Evolutionary conservation across 2,888 invertebrate genomes (phyloP), one percentile per base, ranked within the genome.

Genomic region (Hirtodrosophila confusa): DNA sequence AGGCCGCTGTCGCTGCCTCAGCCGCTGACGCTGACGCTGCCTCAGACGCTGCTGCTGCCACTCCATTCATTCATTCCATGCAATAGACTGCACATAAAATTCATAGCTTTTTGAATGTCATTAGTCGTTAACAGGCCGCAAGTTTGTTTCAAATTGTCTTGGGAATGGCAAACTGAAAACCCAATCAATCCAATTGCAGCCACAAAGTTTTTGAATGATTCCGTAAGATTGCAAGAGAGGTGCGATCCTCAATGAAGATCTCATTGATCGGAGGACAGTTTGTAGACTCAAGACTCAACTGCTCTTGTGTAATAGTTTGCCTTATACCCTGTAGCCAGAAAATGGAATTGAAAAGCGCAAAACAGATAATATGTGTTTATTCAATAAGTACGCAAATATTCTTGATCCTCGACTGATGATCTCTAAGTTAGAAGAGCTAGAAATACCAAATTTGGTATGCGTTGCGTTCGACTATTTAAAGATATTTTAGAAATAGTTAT

Each of bases 51-150:
- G 23, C 11, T 29, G 37, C 51, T 53, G 17, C 17, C 17, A 17
- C 60, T 27, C 27, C 27, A 27, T 27, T 9, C 63, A 72, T 72
- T 74, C 86, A 74, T 69, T 84, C 71, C 17, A 17, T 66, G 64
- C 70, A 55, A 56, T 43, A 44, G 60, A 68, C 65, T 56, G 73
- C 51, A 63, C 82, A 84, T 86, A 71, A 84, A 83, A 83, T 84
- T 86, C 80, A 83, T 80, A 50, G 80, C 78, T 75, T 67, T 77
- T 65, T 70, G 87, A 86, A 84, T 86, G 86, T 69, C 86, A 75
- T 86, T 86, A 86, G 82, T 86, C 78, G 86, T 84, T 80, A 80
- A 86, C 61, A 56, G 74, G 60, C 80, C 71, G 61, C 88, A 76
- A 86, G 80, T 84, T 84, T 77, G 78, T 67, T 66, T 76, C 65